Evolutionary conservation across 1,140 invertebrate species (phyloP), one percentile per base, ranked within the genome.

Genomic region (Anadara kagoshimensis): DNA sequence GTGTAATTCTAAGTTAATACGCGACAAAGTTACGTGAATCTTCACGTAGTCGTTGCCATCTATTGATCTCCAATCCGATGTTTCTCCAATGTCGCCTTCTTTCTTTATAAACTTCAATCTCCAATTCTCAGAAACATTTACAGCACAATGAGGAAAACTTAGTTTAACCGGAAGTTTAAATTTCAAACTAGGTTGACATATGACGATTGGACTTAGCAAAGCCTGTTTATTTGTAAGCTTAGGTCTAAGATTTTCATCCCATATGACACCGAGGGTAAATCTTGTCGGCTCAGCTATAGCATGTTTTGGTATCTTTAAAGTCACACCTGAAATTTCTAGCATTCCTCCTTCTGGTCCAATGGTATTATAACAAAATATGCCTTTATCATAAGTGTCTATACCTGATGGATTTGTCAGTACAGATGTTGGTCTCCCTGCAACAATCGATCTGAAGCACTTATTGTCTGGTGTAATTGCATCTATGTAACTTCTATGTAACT

Each of bases 131-230:
- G 54, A 45, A 24, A 71, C 41, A 26, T 71, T 62, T 5, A 59
- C 26, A 20, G 59, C 69, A 63, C 69, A 71, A 53, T 71, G 69
- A 14, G 69, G 69, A 29, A 71, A 71, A 8, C 47, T 64, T 8
- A 71, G 43, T 26, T 63, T 62, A n/a, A 71, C 69, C 8, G 69
- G 69, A 54, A 54, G 63, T 26, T 53, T 44, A 51, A 71, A 71
- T 20, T 24, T 36, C 18, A 71, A n/a, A 22, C n/a, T 44, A 22
- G 69, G 69, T 47, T 71, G 59, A 29, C 69, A 71, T 8, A 71
- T 51, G 5, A 71, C 22, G 5, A 71, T 20, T 54, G 69, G 69
- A 51, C 69, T 63, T 12, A 71, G 51, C 12, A 43, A 61, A 7
- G 69, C 69, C 36, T 71, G 36, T 43, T 44, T 49, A 22, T 44